phyloP scores from a whole-genome alignment of 2,888 invertebrate genomes.

The Eumacrocentrus americanus region DNA sequence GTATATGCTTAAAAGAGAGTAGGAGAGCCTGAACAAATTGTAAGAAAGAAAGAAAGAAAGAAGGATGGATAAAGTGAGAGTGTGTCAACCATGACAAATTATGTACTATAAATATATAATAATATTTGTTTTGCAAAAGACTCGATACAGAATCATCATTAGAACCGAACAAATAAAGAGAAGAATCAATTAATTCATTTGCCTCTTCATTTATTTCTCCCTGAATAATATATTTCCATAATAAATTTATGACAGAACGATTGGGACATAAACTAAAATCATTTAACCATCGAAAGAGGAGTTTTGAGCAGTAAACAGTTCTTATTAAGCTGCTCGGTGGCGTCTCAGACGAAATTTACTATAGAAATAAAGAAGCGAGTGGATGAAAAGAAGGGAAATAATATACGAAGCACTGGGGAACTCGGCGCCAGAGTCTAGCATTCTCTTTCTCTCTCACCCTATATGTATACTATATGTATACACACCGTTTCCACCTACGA shows the following conservation, averaged over 20 bases:
- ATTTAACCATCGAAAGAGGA: conserved; percentile 12
- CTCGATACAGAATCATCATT: conserved; percentile 40
- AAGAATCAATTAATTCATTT: conserved; percentile 25
- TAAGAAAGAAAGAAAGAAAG: conserved; percentile 8
- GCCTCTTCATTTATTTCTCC: conserved; percentile 12
- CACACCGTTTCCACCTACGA: background rate
- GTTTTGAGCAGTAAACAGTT: conserved; percentile 36
- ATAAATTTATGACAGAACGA: conserved; percentile 3
- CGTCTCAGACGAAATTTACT: conserved; percentile 36
- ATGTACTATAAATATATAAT: conserved; percentile 16
- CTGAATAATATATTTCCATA: conserved; percentile 14
- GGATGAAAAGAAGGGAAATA: conserved; percentile 36
- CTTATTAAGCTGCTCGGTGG: conserved; percentile 36
- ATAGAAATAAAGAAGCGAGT: conserved; percentile 36
- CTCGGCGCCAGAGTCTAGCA: conserved; percentile 39
- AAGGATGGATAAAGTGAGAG: conserved; percentile 7
- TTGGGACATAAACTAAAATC: conserved; percentile 7
- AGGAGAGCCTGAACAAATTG: conserved; percentile 29
- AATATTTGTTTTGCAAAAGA: conserved; percentile 50
- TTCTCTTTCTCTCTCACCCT: background rate
- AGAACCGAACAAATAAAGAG: conserved; percentile 15
- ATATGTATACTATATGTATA: no score
- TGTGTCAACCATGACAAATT: background rate
- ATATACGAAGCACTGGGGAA: conserved; percentile 36
- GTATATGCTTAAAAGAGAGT: conserved; percentile 48